These are phyloP conservation scores for Thaumetopoea pityocampa DNA, from an alignment of 1,140 invertebrate genomes.

Conservation along the genomic window DNA sequence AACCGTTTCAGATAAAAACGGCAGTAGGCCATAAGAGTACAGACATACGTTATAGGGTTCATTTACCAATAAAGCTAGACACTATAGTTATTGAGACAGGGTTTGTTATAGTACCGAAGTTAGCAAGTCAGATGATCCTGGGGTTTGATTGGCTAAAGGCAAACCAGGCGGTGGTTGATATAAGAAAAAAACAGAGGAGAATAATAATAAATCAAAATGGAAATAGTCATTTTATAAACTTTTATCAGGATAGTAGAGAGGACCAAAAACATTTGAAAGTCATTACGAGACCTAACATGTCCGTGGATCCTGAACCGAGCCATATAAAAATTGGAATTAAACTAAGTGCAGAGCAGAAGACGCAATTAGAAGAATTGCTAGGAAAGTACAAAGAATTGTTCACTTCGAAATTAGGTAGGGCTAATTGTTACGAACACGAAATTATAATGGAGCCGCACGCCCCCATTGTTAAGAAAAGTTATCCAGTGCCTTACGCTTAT, in stretches of 20 bases:
- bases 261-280: neutral
- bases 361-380: conserved; percentile 4
- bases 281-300: neutral
- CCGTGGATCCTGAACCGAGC: neutral
- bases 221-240: neutral
- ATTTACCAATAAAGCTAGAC: conserved; percentile 16
- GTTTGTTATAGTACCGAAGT: conserved; percentile 22
- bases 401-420: conserved; percentile 15
- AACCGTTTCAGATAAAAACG: conserved; percentile 19
- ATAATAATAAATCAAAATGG: neutral
- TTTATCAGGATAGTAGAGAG: neutral
- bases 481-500: conserved; percentile 37
- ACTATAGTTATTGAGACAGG: neutral
- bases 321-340: neutral
- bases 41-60: conserved; percentile 18
- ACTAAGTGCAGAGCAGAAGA: conserved; percentile 1
- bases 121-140: conserved; percentile 24
- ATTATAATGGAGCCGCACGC: conserved; percentile 24
- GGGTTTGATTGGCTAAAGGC: conserved; percentile 30
- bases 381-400: conserved; percentile 10
- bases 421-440: conserved; percentile 27
- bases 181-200: neutral
- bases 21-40: conserved; percentile 23
- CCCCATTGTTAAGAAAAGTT: conserved; percentile 25
- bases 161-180: conserved; percentile 14